Conservation (phyloP, 2,888 invertebrate species). For the Leistus spinibarbis region DNA sequence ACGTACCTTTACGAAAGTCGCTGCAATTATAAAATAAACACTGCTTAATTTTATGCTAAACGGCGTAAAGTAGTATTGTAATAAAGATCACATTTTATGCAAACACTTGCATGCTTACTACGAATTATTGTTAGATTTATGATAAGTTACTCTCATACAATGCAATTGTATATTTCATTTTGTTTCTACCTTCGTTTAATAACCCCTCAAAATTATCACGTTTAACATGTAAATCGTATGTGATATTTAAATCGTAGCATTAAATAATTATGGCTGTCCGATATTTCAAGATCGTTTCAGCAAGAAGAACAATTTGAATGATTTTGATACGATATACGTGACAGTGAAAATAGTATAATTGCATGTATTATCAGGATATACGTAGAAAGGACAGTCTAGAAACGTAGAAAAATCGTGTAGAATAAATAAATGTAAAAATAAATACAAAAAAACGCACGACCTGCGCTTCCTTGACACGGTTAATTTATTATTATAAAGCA, state of each 20-base stretch:
- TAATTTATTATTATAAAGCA: slow-evolving; percentile 17
- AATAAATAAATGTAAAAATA: background rate
- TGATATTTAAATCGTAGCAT: no score
- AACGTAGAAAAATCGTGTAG: background rate
- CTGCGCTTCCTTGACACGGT: slow-evolving; percentile 11
- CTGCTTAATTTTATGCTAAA: background rate
- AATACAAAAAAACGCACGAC: slow-evolving; percentile 3
- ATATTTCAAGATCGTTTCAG: background rate
- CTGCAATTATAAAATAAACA: background rate
- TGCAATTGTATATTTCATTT: background rate
- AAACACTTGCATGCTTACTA: background rate
- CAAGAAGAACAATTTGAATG: no score
- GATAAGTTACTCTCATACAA: background rate
- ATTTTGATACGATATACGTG: background rate
- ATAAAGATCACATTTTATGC: background rate
- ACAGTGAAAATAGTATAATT: background rate
- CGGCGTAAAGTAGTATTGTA: background rate
- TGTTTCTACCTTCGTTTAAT: background rate
- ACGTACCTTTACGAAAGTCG: background rate
- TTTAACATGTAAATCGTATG: no score
- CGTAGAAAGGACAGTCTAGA: background rate
- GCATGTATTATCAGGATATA: background rate
- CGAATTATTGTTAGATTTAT: background rate
- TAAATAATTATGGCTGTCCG: no score
- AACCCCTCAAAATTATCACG: no score